A percentile compares a stretch with the other conserved stretches of the same genome.
These are phyloP conservation scores for Bradypus variegatus DNA, from an alignment of 2,797 vertebrate species.

Conservation along the genomic window DNA sequence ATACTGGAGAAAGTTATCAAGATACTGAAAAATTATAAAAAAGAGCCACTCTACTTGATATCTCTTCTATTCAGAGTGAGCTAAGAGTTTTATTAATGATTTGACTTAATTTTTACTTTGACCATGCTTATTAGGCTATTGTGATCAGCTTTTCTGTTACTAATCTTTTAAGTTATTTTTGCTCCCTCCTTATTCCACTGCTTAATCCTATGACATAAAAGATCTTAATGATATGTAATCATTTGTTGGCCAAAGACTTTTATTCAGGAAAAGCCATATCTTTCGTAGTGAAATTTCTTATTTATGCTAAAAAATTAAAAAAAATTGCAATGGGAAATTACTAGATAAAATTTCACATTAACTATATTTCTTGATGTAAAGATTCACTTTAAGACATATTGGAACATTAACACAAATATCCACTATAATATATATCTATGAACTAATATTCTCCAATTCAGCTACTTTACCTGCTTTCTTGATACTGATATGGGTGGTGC, in stretches of 20 bases:
- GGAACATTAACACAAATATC: neutral
- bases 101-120: neutral
- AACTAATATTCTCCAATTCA: neutral
- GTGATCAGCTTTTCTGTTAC: neutral
- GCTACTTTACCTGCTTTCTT: conserved; percentile 80
- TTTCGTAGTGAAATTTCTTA: conserved; percentile 6
- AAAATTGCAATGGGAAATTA: conserved; percentile 1
- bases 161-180: conserved; percentile 9
- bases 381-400: neutral
- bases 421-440: neutral
- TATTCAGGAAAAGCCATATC: neutral
- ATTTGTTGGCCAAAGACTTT: conserved; percentile 5
- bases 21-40: neutral
- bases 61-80: neutral
- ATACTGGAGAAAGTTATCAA: neutral
- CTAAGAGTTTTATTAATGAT: neutral
- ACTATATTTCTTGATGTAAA: neutral
- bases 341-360: neutral
- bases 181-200: neutral
- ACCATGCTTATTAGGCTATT: neutral
- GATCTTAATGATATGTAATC: neutral
- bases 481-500: conserved; percentile 85
- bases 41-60: neutral
- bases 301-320: neutral
- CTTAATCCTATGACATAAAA: conserved; percentile 6